Percentiles rank a stretch among this genome's conserved stretches.
phyloP scores from a whole-genome alignment of 2,888 invertebrate species.

The Lymantria monacha region DNA sequence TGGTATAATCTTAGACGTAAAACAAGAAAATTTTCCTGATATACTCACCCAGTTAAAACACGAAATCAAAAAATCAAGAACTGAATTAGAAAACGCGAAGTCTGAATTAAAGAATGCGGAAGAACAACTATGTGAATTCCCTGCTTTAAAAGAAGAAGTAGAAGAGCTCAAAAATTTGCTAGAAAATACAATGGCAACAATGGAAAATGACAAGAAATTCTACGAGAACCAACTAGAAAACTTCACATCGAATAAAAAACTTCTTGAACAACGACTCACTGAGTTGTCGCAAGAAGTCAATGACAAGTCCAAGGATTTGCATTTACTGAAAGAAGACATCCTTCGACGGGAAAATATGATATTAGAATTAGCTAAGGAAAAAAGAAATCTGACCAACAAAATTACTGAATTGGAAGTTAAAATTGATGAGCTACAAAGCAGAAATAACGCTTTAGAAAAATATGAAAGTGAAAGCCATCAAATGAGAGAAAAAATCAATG shows the following conservation, averaged over 20 bases:
- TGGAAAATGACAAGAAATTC: conserved; percentile 80
- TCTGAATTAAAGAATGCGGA: conserved; percentile 79
- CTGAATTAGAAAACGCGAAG: conserved; percentile 79
- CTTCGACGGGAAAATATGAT: conserved; percentile 82
- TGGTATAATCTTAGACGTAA: conserved; percentile 72
- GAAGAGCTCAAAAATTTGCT: conserved; percentile 72
- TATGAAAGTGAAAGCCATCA: conserved; percentile 70
- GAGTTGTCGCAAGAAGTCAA: conserved; percentile 80
- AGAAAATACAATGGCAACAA: conserved; percentile 74
- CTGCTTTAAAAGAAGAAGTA: conserved; percentile 71
- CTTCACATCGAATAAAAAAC: conserved; percentile 74
- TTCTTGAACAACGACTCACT: conserved; percentile 80
- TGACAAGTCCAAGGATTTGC: conserved; percentile 78
- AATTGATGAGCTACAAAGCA: conserved; percentile 71
- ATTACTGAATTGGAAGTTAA: conserved; percentile 76
- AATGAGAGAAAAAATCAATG: conserved; percentile 71
- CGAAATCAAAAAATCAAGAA: conserved; percentile 81
- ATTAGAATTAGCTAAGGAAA: conserved; percentile 80
- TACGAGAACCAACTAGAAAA: conserved; percentile 81
- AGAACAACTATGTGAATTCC: conserved; percentile 78
- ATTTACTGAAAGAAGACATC: conserved; percentile 80
- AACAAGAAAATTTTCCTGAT: conserved; percentile 70
- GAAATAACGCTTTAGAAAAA: conserved; percentile 60
- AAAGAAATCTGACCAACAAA: conserved; percentile 75
- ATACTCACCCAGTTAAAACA: conserved; percentile 70